phyloP scores from a whole-genome alignment of 2,888 invertebrate genomes.

The Stenodema calcarata region DNA sequence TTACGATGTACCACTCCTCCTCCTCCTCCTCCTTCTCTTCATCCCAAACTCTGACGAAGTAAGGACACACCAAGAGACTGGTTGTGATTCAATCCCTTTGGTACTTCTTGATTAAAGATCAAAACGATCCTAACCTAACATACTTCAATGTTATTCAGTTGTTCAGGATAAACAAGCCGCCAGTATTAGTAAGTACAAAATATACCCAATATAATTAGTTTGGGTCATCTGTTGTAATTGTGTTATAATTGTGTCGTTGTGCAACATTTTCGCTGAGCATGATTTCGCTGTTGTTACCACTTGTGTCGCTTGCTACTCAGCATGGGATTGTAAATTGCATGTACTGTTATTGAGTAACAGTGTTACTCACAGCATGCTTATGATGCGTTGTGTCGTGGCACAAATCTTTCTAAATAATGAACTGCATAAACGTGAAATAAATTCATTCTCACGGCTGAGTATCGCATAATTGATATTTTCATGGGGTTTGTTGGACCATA shows the following conservation, averaged over 20 bases:
- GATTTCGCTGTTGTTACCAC: not conserved
- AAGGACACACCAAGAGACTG: not conserved
- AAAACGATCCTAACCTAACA: conserved; percentile 16
- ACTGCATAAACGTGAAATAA: not conserved
- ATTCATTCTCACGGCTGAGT: not conserved
- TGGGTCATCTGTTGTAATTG: conserved; percentile 12
- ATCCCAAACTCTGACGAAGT: not conserved
- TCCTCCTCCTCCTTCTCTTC: not conserved
- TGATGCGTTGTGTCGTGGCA: not conserved
- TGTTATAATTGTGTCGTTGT: too few relatives aligned
- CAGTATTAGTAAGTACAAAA: conserved; percentile 97
- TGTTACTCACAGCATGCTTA: not conserved
- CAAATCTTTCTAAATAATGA: not conserved
- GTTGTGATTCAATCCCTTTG: not conserved
- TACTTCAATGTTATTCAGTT: conserved; percentile 67
- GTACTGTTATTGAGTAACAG: not conserved
- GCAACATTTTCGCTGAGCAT: not conserved
- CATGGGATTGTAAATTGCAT: not conserved
- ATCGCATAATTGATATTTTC: not conserved
- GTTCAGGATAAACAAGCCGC: conserved; percentile 98
- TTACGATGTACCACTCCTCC: not conserved
- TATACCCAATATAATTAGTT: conserved; percentile 23
- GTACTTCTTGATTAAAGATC: conserved; percentile 17
- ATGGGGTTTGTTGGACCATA: not conserved
- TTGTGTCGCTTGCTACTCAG: not conserved